phyloP scores from a whole-genome alignment of 2,113 vertebrate genomes.

The Pungitius pungitius region DNA sequence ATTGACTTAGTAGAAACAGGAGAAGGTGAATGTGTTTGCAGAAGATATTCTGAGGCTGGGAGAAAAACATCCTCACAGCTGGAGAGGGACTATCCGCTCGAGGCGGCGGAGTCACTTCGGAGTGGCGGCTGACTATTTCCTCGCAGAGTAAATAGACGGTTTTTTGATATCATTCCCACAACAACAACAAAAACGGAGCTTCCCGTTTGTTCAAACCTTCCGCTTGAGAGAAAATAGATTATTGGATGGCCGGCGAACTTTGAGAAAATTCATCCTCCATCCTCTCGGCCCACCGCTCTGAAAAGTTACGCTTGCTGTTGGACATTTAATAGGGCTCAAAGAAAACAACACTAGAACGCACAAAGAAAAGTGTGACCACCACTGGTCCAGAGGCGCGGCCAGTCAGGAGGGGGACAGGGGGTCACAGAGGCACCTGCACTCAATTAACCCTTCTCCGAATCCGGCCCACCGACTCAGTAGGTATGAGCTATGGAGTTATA shows the following conservation, averaged over 20 bases:
- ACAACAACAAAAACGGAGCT: conserved; percentile 23
- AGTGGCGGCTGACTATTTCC: conserved; percentile 15
- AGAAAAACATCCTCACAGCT: conserved; percentile 1
- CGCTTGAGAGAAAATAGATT: conserved; percentile 11
- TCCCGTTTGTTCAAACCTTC: conserved; percentile 5
- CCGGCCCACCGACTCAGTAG: conserved; percentile 17
- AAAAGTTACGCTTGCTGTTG: not conserved
- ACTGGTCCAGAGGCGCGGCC: conserved; percentile 20
- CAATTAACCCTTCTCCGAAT: conserved; percentile 64
- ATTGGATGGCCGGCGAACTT: not conserved
- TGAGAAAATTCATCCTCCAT: conserved; percentile 18
- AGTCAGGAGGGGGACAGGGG: conserved; percentile 9
- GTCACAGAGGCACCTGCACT: conserved; percentile 48
- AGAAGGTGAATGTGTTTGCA: conserved; percentile 1
- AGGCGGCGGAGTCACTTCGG: not conserved
- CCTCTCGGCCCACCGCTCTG: not conserved
- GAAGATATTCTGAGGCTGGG: conserved; percentile 13
- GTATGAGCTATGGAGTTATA: conserved; percentile 51
- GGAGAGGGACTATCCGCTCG: conserved; percentile 13
- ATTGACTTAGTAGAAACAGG: conserved; percentile 1
- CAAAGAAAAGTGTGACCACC: conserved; percentile 7
- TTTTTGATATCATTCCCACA: conserved; percentile 23
- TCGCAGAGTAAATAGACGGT: not conserved
- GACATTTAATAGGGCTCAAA: not conserved
- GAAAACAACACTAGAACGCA: conserved; percentile 18